A percentile compares a stretch with the other conserved stretches of the same genome.
phyloP scores from a whole-genome alignment of 2,888 invertebrate species.

The Euphydryas editha region DNA sequence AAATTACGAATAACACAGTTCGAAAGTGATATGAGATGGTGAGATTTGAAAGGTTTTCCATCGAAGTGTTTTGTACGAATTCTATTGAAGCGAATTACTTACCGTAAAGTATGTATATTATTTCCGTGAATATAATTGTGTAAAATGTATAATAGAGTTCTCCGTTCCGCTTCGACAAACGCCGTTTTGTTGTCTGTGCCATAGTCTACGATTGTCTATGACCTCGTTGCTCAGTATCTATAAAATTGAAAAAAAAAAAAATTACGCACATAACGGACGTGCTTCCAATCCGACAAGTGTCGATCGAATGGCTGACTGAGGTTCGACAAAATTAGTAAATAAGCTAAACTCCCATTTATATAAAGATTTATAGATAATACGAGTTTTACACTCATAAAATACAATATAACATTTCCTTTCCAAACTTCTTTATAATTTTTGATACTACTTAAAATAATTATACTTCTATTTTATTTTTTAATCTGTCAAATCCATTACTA shows the following conservation, averaged over 20 bases:
- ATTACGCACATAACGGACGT: slow-evolving; percentile 26
- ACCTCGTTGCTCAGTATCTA: slow-evolving; percentile 17
- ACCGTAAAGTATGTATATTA: not conserved
- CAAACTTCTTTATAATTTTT: slow-evolving; percentile 30
- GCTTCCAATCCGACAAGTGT: slow-evolving; percentile 30
- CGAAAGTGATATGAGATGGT: too few species aligned
- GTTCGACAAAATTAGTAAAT: slow-evolving; percentile 11
- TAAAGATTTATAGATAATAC: slow-evolving; percentile 13
- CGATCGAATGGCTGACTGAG: slow-evolving; percentile 32
- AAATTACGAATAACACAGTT: too few species aligned
- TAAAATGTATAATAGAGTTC: not conserved
- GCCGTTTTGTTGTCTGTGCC: slow-evolving; percentile 27
- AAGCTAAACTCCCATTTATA: slow-evolving; percentile 9
- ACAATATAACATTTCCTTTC: not conserved
- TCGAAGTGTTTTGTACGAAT: not conserved
- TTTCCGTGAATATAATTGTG: not conserved
- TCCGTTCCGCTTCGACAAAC: slow-evolving; percentile 7
- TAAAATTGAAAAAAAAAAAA: not conserved
- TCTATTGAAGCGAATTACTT: not conserved
- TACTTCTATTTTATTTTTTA: slow-evolving; percentile 8
- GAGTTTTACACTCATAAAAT: slow-evolving; percentile 23
- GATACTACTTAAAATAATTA: slow-evolving; percentile 22
- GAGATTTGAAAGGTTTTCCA: not conserved
- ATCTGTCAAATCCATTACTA: slow-evolving; percentile 32
- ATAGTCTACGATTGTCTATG: slow-evolving; percentile 27